Evolutionary conservation across 1,140 invertebrate genomes (phyloP), one percentile per base, ranked within the genome.

Genomic region (Drosophila kohkoa): DNA sequence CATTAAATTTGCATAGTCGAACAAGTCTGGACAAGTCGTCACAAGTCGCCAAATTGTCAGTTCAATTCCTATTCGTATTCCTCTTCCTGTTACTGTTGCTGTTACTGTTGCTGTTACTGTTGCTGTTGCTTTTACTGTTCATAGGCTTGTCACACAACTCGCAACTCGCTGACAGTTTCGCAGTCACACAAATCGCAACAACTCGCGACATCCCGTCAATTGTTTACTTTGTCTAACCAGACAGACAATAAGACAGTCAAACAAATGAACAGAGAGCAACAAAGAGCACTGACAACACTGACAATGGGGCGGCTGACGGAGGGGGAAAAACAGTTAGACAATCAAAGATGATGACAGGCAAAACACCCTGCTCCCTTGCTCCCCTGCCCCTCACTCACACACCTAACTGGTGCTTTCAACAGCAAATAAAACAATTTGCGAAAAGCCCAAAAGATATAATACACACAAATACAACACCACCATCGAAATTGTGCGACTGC

Each of bases 1-100:
- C 82, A 77, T 75, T 72, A 78, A 80, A 87, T 87, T 87, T 87
- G 80, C 83, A 88, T 87, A 81, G 60, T 20, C 80, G 54, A 64
- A 59, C 67, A 59, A 69, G 57, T 59, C 49, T 48, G 25, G 13
- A 48, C 51, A 68, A 74, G 48, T 74, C 46, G 55, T 13, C 25
- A 46, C 45, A 58, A 55, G 43, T 73, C 46, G 41, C 43, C 15
- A 13, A 41, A 38, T 57, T 67, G 63, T 73, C 67, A 51, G 58
- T 63, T 49, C 58, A 58, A 60, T 71, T 70, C 25, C 32, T 49
- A 16, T 41, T 54, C 8, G 11, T 30, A n/a, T 52, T 52, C 5
- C 25, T 46, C 16, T 32, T 57, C 25, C 62, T 52, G 41, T 73
- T 59, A 41, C 51, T 52, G 62, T 66, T 73, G 13, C 46, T 38